Base-by-base conservation (phyloP, 2,113 vertebrate species). In the Pelobates fuscus region DNA sequence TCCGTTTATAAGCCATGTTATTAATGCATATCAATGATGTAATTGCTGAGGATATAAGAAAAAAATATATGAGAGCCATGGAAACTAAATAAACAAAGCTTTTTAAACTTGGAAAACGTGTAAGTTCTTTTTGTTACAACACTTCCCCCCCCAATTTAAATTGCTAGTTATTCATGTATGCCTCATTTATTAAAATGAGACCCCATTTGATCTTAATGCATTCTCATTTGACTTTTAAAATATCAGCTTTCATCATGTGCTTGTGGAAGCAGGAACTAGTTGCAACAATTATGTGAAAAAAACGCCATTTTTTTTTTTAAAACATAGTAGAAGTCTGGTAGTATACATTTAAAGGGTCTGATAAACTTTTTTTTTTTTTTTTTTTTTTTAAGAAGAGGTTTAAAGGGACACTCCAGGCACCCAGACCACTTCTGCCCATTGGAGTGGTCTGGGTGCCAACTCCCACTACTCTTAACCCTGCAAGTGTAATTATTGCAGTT, bases 171-270 rank as follows among this genome's bases (percentile, higher is more conserved):
- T 58, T 49, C 17, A 23, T 65, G 57, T 74, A 52, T 43, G 62
- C 30, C 62, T 66, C 24, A 67, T 67, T 74, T 75, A 58, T 75
- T 75, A 58, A 75, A 75, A 59, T 10, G 32, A 75, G 71, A 67
- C 71, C 63, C 62, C 24, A 44, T 75, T 66, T 75, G 63, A 67
- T 75, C 62, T 75, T 75, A 20, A 66, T 37, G 71, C 12, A 67
- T 75, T 67, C 71, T 75, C 63, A 75, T 75, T 75, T 75, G 71
- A 75, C 63, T 75, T 75, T 75, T 75, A 75, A 75, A 75, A 44
- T 49, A 59, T 67, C 63, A 66, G 62, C 49, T 75, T 75, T 75
- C 52, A 66, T 67, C 24, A 46, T 67, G 44, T 66, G n/a, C 54
- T 75, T 44, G 54, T 58, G 65, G 54, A 49, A 59, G 46, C 29